Percentiles rank a stretch among this genome's conserved stretches.
Conservation (phyloP, 2,113 vertebrate genomes). For the Proteles cristata region DNA sequence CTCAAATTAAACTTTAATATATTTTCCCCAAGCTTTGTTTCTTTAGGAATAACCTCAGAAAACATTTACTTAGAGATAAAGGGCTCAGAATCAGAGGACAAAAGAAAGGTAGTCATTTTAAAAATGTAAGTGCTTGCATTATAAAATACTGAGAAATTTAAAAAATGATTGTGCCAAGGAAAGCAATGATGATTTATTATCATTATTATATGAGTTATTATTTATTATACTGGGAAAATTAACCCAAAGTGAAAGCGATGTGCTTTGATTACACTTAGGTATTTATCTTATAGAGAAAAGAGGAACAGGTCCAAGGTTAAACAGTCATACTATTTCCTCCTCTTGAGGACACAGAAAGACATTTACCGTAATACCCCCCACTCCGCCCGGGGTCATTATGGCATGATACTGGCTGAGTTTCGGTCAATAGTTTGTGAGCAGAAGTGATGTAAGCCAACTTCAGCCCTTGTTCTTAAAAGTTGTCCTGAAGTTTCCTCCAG, state of each 20-base stretch:
- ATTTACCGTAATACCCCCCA: background rate
- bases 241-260: background rate
- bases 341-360: background rate
- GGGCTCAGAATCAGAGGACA: background rate
- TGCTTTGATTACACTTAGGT: background rate
- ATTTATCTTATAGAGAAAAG: background rate
- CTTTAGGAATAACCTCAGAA: background rate
- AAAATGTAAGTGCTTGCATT: background rate
- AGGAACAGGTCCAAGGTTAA: background rate
- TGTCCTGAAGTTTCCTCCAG: fast-evolving
- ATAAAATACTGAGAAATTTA: slow-evolving; percentile 13
- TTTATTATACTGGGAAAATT: background rate
- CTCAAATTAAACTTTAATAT: slow-evolving; percentile 8
- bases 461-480: background rate
- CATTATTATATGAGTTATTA: no score
- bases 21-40: background rate
- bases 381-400: background rate
- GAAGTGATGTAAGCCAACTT: background rate
- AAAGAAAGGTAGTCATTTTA: background rate
- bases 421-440: background rate
- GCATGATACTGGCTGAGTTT: background rate
- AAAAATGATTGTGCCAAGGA: background rate
- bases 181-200: background rate
- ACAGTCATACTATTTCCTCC: background rate
- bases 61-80: background rate